Base-by-base conservation (phyloP, 2,113 vertebrate species). In the Bubalus kerabau region DNA sequence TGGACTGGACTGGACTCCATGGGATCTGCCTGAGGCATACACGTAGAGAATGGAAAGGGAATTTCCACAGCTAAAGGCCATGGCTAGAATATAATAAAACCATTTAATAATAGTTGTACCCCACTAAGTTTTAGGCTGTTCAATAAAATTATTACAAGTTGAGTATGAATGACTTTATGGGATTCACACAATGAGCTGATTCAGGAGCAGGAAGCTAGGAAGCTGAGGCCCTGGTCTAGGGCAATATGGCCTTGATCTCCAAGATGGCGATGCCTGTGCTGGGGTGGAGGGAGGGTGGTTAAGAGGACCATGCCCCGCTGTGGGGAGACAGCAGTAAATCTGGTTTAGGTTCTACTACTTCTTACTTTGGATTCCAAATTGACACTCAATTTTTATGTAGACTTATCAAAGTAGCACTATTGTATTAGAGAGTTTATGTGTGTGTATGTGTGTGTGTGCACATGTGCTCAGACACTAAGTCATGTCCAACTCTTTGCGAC, bases 111-210 rank as follows among this genome's bases (percentile, higher is more conserved):
- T 52, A 60, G 36, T 56, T 90, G 46, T 46, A 62, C 48, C 67
- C 24, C 30, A 36, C 81, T 56, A 82, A 59, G 21, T 46, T 71
- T 91, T 85, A 85, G 50, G 59, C 64, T 96, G 59, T 28, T 93
- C 62, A 94, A 62, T 80, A 88, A 87, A 96, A 78, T 96, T 40
- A 74, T 85, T 91, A 91, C 21, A 88, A 80, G 85, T 80, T 57
- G 36, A 91, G 36, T 26, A 85, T 81, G 46, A 90, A 80, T 43
- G 30, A 43, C 8, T 62, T 96, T 60, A 96, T 62, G 56, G 43
- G 14, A 91, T 43, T 62, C 40, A 84, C 52, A 94, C 86, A 89
- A 62, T 80, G 62, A 80, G 52, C 11, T 76, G 81, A 94, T 87
- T 92, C 62, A 96, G 76, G 60, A 78, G 13, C 62, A 91, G 48